phyloP scores from a whole-genome alignment of 2,888 invertebrate genomes.

The Zootermopsis nevadensis region DNA sequence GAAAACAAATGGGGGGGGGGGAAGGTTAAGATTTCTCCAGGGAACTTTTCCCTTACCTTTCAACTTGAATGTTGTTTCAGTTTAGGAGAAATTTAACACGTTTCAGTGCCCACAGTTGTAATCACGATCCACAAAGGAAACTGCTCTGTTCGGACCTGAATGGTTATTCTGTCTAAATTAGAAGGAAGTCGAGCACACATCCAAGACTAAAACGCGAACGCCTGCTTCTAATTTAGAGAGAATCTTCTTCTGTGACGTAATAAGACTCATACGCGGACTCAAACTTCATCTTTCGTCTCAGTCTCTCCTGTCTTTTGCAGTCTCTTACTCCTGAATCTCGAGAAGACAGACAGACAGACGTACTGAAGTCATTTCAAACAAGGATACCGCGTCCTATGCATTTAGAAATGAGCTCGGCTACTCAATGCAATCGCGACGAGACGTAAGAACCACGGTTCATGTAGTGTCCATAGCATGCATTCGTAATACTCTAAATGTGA shows the following conservation, averaged over 20 bases:
- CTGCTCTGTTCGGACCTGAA: not conserved
- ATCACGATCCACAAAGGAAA: too few relatives aligned
- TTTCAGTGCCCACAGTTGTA: not conserved
- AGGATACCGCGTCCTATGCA: not conserved
- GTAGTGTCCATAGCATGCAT: too few relatives aligned
- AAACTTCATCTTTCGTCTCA: not conserved
- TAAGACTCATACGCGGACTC: slow-evolving; percentile 5
- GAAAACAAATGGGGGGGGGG: too few relatives aligned
- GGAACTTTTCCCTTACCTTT: not conserved
- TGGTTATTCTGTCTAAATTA: not conserved
- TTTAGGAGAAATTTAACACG: not conserved
- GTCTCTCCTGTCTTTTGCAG: not conserved
- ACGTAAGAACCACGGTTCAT: not conserved
- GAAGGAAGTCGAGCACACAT: not conserved
- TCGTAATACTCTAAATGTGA: too few relatives aligned
- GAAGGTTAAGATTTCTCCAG: not conserved
- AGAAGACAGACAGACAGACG: not conserved
- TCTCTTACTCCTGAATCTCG: not conserved
- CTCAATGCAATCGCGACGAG: not conserved
- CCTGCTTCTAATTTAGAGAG: not conserved
- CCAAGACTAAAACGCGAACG: not conserved
- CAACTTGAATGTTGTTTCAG: not conserved
- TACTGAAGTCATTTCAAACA: not conserved
- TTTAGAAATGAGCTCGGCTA: slow-evolving; percentile 5
- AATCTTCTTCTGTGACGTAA: not conserved